phyloP scores from a whole-genome alignment of 2,888 invertebrate genomes.

The Mesorhabditis belari region DNA sequence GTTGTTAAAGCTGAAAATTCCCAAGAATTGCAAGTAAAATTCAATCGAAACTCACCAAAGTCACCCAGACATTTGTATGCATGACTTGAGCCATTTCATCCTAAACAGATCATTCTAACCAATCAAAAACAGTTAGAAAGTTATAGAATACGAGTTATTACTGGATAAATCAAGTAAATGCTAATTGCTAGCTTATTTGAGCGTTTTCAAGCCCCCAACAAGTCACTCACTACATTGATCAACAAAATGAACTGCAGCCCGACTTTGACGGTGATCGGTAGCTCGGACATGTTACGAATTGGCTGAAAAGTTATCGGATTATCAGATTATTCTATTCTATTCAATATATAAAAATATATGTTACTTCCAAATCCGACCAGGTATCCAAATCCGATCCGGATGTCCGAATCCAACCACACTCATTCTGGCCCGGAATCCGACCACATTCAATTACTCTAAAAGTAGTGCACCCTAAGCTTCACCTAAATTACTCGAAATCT shows the following conservation, averaged over 20 bases:
- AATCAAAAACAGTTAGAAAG: not conserved
- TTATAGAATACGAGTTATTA: not conserved
- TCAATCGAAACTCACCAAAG: conserved; percentile 54
- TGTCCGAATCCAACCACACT: too few relatives aligned
- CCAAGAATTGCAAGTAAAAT: not conserved
- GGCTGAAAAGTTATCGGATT: too few relatives aligned
- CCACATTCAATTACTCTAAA: too few relatives aligned
- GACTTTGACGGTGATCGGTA: conserved; percentile 47
- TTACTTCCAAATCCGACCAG: too few relatives aligned
- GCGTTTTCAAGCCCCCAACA: not conserved
- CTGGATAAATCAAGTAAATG: too few relatives aligned
- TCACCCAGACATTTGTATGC: conserved; percentile 58
- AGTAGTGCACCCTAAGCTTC: too few relatives aligned
- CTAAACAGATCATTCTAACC: conserved; percentile 24
- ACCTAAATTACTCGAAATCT: too few relatives aligned
- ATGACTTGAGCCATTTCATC: conserved; percentile 55
- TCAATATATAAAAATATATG: too few relatives aligned
- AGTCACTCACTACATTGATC: conserved; percentile 56
- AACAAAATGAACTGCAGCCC: conserved; percentile 55
- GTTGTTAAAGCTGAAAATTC: not conserved
- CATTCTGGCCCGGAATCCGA: too few relatives aligned
- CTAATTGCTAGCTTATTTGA: not conserved
- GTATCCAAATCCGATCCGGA: too few relatives aligned
- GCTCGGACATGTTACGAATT: conserved; percentile 49
- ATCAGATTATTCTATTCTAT: too few relatives aligned